A percentile compares a stretch with the other conserved stretches of the same genome.
phyloP scores from a whole-genome alignment of 2,113 vertebrate genomes.

The Xenus cinereus region DNA sequence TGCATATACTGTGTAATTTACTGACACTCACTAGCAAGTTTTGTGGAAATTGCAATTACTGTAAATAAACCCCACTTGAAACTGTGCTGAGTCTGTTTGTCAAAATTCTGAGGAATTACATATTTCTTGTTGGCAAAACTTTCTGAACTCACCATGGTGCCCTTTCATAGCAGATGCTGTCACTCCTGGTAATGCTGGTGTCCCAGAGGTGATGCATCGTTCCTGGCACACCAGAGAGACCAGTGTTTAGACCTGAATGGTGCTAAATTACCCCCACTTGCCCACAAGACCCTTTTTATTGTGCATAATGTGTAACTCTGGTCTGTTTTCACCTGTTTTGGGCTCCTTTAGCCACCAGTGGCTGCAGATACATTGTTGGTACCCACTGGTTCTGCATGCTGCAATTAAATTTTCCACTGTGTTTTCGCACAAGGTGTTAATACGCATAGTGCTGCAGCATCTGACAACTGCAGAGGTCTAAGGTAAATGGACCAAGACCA shows the following conservation, averaged over 20 bases:
- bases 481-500: neutral
- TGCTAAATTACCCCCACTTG: neutral
- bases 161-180: neutral
- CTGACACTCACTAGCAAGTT: neutral
- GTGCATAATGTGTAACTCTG: neutral
- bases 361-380: neutral
- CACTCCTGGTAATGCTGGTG: accelerated
- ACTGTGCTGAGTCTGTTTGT: neutral
- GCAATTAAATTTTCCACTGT: neutral
- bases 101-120: neutral
- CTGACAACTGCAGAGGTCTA: neutral
- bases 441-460: neutral
- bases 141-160: neutral
- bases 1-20: neutral
- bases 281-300: neutral
- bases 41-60: conserved; percentile 23
- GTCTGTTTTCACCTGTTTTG: neutral
- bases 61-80: conserved; percentile 50
- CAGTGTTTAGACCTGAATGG: neutral
- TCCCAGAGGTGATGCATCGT: neutral
- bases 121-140: neutral
- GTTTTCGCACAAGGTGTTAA: neutral
- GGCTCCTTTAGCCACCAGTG: neutral
- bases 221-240: neutral
- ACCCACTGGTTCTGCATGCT: neutral